Conservation (phyloP, 2,888 invertebrate genomes). For the Thera obeliscata region DNA sequence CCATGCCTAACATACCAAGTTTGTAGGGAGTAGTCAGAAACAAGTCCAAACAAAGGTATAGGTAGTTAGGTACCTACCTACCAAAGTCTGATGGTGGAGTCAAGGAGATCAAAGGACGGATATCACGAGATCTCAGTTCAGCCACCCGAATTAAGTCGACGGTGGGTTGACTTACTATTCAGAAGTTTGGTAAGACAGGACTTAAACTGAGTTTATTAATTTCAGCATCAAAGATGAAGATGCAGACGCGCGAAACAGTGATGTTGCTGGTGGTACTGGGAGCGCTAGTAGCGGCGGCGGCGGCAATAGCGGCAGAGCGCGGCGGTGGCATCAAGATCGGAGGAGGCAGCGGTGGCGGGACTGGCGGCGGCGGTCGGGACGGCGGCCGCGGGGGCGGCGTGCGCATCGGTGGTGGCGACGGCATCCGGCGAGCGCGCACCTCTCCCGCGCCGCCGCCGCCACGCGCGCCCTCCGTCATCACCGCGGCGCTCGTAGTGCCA, state of each 20-base stretch:
- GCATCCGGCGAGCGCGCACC: slow-evolving; percentile 70
- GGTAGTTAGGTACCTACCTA: no score
- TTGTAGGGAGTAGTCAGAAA: no score
- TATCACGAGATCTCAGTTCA: no score
- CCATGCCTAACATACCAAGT: no score
- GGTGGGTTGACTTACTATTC: no score
- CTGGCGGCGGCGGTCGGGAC: slow-evolving; percentile 51
- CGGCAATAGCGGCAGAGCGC: slow-evolving; percentile 68
- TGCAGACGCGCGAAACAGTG: slow-evolving; percentile 76
- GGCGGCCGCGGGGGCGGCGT: slow-evolving; percentile 68
- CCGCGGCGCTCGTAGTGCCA: slow-evolving; percentile 90
- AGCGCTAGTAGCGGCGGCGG: slow-evolving; percentile 66
- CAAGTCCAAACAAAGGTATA: no score
- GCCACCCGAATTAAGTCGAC: no score
- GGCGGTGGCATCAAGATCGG: slow-evolving; percentile 52
- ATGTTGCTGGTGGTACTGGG: slow-evolving; percentile 74
- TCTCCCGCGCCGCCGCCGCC: slow-evolving; percentile 77
- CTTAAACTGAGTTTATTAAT: not conserved
- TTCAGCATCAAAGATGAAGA: slow-evolving; percentile 74
- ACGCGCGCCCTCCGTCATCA: slow-evolving; percentile 80
- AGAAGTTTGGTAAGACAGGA: not conserved
- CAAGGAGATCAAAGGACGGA: no score
- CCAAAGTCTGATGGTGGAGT: no score
- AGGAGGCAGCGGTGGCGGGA: slow-evolving; percentile 56
- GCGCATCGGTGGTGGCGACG: slow-evolving; percentile 70